Conservation (phyloP, 1,140 invertebrate genomes). For the Bombus impatiens region DNA sequence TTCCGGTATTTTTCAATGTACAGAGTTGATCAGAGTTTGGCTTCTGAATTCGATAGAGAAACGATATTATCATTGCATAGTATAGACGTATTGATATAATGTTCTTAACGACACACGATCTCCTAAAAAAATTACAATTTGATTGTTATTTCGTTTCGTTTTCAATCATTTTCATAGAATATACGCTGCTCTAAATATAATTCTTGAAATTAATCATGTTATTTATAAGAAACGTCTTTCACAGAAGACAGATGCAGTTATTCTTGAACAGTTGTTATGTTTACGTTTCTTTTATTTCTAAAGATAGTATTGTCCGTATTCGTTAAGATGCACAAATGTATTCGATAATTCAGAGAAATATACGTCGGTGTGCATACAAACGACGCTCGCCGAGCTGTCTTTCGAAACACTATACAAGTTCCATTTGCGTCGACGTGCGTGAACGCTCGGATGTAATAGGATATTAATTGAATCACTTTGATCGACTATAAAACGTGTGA, state of each 20-base stretch:
- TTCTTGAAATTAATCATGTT: background rate
- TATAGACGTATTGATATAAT: too few relatives aligned
- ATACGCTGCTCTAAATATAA: background rate
- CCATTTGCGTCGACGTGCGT: slow-evolving; percentile 19
- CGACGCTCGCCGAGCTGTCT: slow-evolving; percentile 14
- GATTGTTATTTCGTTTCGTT: background rate
- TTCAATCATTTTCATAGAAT: too few relatives aligned
- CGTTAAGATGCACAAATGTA: slow-evolving; percentile 11
- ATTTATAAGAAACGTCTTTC: background rate
- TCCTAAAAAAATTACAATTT: background rate
- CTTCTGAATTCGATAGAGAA: background rate
- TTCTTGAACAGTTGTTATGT: background rate
- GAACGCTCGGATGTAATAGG: slow-evolving; percentile 13
- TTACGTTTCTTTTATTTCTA: slow-evolving; percentile 7
- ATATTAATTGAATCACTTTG: slow-evolving; percentile 32
- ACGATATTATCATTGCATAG: background rate
- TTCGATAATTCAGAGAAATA: slow-evolving; percentile 34
- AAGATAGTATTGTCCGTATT: background rate
- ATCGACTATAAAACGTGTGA: slow-evolving; percentile 20
- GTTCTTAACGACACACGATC: too few relatives aligned
- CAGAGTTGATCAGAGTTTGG: too few relatives aligned
- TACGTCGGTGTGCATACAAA: slow-evolving; percentile 24
- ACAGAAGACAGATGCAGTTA: background rate
- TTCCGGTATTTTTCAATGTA: too few relatives aligned
- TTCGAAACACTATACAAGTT: slow-evolving; percentile 7